Base-by-base conservation (phyloP, 2,797 vertebrate species). In the Botia almorhae region DNA sequence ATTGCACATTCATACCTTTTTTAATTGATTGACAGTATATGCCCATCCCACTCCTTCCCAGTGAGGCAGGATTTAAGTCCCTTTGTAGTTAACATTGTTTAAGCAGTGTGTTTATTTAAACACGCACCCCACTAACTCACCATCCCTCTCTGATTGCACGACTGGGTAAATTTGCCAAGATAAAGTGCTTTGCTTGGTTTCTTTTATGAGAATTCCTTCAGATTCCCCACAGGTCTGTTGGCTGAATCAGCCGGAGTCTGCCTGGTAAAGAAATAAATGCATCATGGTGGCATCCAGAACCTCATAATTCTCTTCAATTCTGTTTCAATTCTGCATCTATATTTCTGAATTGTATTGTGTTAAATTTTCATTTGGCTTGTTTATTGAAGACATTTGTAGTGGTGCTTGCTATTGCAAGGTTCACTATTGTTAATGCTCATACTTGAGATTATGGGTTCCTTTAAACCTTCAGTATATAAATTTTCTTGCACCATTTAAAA, bases 181-280 rank as follows among this genome's bases (percentile, higher is more conserved):
- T 77, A 74, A 85, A 79, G 58, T 68, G 70, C 39, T 69, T 69
- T 67, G 70, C 29, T n/a, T 36, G 64, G 19, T 23, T 12, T 23
- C 69, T 61, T 70, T 80, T 78, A 82, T 26, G 23, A 78, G 78
- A 68, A 51, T 39, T 26, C 58, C 55, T 7, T 55, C 69, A 21
- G 56, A 43, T 63, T 78, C 73, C 69, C 77, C 61, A 16, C 29
- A 51, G 70, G 58, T 65, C 29, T 70, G 50, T 70, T 46, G 43
- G 70, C 17, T 51, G 69, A 58, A 51, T 29, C 43, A 39, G 39
- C 50, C 29, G 3, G 13, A 64, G 19, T 46, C 46, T 60, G 51
- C 14, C 46, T 36, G 36, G 5, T 46, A 43, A 53, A 56, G 13
- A 14, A 29, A 2, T 7, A 76, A 67, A 43, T 65, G 2, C 2